Evolutionary conservation across 2,113 vertebrate genomes (phyloP).

Genomic region (Ameiurus melas): DNA sequence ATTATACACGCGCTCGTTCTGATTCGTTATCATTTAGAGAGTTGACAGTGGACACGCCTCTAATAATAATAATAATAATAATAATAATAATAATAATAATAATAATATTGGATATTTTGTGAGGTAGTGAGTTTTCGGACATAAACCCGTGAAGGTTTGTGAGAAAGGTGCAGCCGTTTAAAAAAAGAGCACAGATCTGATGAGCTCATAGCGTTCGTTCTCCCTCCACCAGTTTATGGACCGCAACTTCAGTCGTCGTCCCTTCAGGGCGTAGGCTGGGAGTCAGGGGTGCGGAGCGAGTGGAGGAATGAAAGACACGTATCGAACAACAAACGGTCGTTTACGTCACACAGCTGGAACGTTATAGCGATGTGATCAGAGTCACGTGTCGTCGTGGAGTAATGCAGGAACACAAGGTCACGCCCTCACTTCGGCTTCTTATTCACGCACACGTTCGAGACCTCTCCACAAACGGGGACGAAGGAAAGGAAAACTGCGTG

Average conservation of each 20-base stretch:
- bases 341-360: conserved; percentile 22
- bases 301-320: background rate
- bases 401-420: background rate
- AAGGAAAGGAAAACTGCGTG: background rate
- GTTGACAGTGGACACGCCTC: background rate
- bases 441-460: background rate
- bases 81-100: too few species aligned
- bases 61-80: too few species aligned
- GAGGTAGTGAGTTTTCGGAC: background rate
- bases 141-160: too few species aligned
- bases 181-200: conserved; percentile 1
- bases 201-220: conserved; percentile 6
- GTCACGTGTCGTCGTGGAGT: background rate
- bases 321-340: background rate
- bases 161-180: background rate
- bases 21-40: background rate
- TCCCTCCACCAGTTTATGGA: background rate
- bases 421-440: background rate
- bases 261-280: background rate
- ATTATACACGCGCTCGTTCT: background rate
- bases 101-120: too few species aligned
- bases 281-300: background rate
- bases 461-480: background rate
- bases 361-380: conserved; percentile 14
- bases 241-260: background rate